Evolutionary conservation across 1,140 invertebrate genomes (phyloP), one percentile per base, ranked within the genome.

Genomic region (Pseudomyrmex pallidus): DNA sequence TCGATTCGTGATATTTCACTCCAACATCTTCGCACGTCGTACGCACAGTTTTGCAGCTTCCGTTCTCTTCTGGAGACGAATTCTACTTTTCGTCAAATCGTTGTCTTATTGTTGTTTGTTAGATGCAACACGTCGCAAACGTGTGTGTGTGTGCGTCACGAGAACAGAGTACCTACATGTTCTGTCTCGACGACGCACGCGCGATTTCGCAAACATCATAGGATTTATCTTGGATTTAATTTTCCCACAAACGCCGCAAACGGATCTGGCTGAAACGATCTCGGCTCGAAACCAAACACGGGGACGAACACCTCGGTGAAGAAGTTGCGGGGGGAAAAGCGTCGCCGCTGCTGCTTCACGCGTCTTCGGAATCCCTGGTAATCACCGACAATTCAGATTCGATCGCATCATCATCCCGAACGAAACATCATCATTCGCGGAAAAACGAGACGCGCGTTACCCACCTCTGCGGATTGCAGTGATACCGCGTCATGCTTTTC

Each of bases 401-500:
- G 25, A 25, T 25, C 22, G 22, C 22, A 25, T 25, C 22, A 25
- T n/a, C n/a, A n/a, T n/a, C n/a, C n/a, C n/a, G n/a, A n/a, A n/a
- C n/a, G n/a, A n/a, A n/a, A n/a, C n/a, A n/a, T n/a, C n/a, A 25
- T 25, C 59, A 48, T 46, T 20, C 68, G 61, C 25, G 35, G 35
- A 62, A 35, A 56, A 56, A 15, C 78, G 46, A 0, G 15, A 48
- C 15, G 52, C 44, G 61, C 84, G 93, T 93, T 80, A 90, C 91
- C 68, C 92, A 93, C 78, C 91, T 88, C 44, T 93, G 91, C 7
- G 90, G 87, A 67, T 93, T 92, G 68, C 93, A 94, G 46, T 92
- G 91, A 85, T 94, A 92, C 77, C 92, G 93, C 2, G 93, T 93
- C 59, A 95, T 83, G 35, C 88, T 92, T 85, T 94, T 95, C 15